A percentile compares a stretch with the other conserved stretches of the same genome.
phyloP scores from a whole-genome alignment of 2,113 vertebrate species.

The Argyrosomus japonicus region DNA sequence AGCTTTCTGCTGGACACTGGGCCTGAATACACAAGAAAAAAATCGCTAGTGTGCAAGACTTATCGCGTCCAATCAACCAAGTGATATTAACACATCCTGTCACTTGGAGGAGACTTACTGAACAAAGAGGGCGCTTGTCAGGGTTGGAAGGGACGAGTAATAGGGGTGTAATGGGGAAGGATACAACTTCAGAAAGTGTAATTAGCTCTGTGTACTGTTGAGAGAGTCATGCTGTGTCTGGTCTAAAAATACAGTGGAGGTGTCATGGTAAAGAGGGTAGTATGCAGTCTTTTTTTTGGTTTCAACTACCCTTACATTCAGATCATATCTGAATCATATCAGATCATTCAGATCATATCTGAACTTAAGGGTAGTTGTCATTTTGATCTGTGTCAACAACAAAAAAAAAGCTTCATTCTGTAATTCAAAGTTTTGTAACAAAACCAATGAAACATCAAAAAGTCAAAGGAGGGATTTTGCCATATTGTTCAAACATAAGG shows the following conservation, averaged over 20 bases:
- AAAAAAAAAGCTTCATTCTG: no score
- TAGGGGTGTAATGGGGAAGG: constrained; percentile 73
- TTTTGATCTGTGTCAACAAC: neutral
- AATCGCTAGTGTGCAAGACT: constrained; percentile 60
- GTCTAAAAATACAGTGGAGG: constrained; percentile 33
- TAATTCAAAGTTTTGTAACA: neutral
- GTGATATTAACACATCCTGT: constrained; percentile 84
- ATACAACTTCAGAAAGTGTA: constrained; percentile 71
- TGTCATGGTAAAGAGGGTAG: neutral
- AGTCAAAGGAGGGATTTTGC: neutral
- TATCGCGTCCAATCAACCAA: constrained; percentile 79
- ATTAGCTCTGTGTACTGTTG: constrained; percentile 72
- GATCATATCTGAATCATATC: no score
- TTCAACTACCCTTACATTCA: neutral
- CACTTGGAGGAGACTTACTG: constrained; percentile 68
- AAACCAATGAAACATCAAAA: neutral
- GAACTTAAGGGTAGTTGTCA: neutral
- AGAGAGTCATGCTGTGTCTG: constrained; percentile 64
- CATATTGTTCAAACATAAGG: neutral
- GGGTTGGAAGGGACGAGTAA: constrained; percentile 69
- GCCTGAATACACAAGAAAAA: constrained; percentile 61
- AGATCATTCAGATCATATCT: no score
- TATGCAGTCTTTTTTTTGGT: neutral
- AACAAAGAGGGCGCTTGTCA: constrained; percentile 83
- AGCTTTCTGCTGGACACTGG: constrained; percentile 76